Base-by-base conservation (phyloP, 2,797 vertebrate species). In the Pantherophis alleghaniensis region DNA sequence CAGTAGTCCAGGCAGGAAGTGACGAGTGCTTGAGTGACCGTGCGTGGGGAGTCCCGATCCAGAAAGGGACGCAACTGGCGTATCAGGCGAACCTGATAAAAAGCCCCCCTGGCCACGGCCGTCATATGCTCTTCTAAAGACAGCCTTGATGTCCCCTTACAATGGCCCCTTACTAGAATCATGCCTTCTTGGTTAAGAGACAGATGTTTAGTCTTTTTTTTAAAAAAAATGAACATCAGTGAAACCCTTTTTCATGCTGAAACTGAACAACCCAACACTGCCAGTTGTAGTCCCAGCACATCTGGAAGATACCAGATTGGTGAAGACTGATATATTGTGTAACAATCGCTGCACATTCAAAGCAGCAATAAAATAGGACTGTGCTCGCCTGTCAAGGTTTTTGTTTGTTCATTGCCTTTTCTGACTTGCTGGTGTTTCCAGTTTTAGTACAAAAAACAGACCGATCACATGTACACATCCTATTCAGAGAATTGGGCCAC, bases 391-490 rank as follows among this genome's bases (percentile, higher is more conserved):
- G n/a, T 37, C 56, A 53, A 51, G 22, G 28, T 42, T 26, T 60
- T 57, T 18, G 2, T 56, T 57, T 22, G 42, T 28, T 74, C 13
- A 3, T 10, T 32, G n/a, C 32, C 61, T 63, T 61, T 87, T 9
- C 9, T 0, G 5, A 20, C 42, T 20, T 55, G 92, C 47, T 90
- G 32, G 22, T 61, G 24, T 60, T 86, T 60, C 20, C 20, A 18
- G 56, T 1, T 89, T 90, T 74, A 79, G 57, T 26, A 7, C 10
- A 83, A 61, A 87, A 94, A 94, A 89, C 18, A 69, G 90, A 89
- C 60, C 89, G 32, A 92, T 53, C 26, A 24, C 55, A 24, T 66
- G 79, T 94, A 74, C 93, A 74, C 91, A 59, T 74, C 47, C 10
- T 59, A 88, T 14, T 69, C 16, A n/a, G 7, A 28, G 7, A 88